Base-by-base conservation (phyloP, 2,888 invertebrate genomes). In the Drosophila neutralis region DNA sequence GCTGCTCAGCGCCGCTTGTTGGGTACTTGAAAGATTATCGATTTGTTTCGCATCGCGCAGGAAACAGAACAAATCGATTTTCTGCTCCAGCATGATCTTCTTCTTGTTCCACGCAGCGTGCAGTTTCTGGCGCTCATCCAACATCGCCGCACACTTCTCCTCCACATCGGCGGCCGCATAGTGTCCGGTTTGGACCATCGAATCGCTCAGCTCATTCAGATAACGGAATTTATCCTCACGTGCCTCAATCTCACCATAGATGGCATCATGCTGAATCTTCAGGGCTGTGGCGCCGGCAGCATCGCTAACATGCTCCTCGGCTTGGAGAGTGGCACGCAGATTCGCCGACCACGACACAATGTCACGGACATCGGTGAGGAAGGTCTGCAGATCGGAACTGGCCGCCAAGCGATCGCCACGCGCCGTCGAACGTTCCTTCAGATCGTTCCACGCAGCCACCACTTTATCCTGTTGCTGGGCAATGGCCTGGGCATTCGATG, bases 21-120 rank as follows among this genome's bases (percentile, higher is more conserved):
- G 98, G 0, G 97, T 95, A 18, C 96, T 96, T 73, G 98, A 97
- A 18, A 97, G 94, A 76, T 97, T 97, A 91, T 98, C 97, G 71
- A 99, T 95, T 92, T 97, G 97, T 90, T 98, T 97, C 18, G 98
- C 98, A 93, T 99, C 99, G 3, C 98, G 94, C 75, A 98, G 93
- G 95, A 99, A 99, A 92, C 98, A 97, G 93, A 98, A 98, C 87
- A 98, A 94, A 93, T 98, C 98, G 74, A 98, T 97, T 73, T 98
- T 94, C 92, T 98, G 98, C 92, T 98, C 98, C 49, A 98, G 93
- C 89, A 97, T 96, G 57, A 98, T 96, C 92, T 98, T 98, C 85
- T 98, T 96, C 62, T 96, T 95, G 76, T 97, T 97, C 98, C 98
- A 98, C 1, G 97, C 97, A 0, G 95, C 95, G 88, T 97, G 96